Base-by-base conservation (phyloP, 1,140 invertebrate genomes). In the Temnothorax longispinosus region DNA sequence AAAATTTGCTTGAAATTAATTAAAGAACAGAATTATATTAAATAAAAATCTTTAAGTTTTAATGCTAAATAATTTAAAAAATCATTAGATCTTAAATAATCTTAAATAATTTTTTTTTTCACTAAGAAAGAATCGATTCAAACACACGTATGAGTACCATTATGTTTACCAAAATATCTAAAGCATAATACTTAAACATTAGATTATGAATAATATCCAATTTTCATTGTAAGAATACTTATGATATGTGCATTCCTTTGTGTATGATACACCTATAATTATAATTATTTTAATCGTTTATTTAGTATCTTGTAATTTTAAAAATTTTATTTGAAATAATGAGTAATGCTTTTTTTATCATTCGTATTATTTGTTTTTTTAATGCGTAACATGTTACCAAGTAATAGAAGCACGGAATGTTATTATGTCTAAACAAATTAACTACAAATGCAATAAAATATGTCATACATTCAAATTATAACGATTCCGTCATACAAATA, bases 271-370 rank as follows among this genome's bases (percentile, higher is more conserved):
- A 6, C 8, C 2, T 18, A 62, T 62, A 64, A 64, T 62, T 52
- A 7, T 62, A 62, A 77, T 64, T 35, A 78, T 38, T 41, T 54
- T 38, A 78, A 78, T 50, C 10, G 13, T 64, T 60, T 32, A 6
- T 41, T 60, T 47, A 41, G 18, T 47, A 6, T 38, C 15, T 18
- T 4, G 15, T 44, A 7, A 47, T n/a, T 35, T 47, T n/a, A 38
- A 27, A 27, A 27, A 27, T 27, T 27, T 27, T 27, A 27, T 64
- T 47, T 0, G 1, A 13, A 78, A 11, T 50, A 18, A 10, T 15
- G 7, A 6, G 32, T 27, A 35, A 18, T 60, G n/a, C 4, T n/a
- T 35, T 72, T 50, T 54, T 35, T 27, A 72, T 72, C 7, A 18
- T 15, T 21, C 11, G 6, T 10, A 54, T 21, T 65, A 32, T 8